Evolutionary conservation across 2,888 invertebrate species (phyloP), one percentile per base, ranked within the genome.

Genomic region (Caenorhabditis drosophilae): DNA sequence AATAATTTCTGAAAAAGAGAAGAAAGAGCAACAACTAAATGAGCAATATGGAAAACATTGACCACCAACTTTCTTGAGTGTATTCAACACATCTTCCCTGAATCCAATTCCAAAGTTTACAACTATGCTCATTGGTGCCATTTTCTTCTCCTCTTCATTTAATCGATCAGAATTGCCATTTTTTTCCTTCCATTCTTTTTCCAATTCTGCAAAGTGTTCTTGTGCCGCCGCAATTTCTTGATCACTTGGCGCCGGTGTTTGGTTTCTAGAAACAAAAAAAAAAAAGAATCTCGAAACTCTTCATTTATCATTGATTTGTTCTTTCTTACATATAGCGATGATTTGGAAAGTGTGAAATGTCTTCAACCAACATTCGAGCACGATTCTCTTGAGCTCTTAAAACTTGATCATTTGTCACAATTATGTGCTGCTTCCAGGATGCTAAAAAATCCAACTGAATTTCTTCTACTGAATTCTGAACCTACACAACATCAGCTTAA

Each of bases 221-320:
- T 34, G n/a, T 2, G 40, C 40, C 20, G 16, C 20, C 9, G 16
- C 40, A 18, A 77, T 67, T 45, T 75, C 67, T 15, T 78, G 78
- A 35, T 78, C 77, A 6, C 77, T 76, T 35, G 80, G 74, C 1
- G 75, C 61, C 0, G 80, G 73, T 1, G 25, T 15, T 23, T 53
- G 62, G 11, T 38, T 31, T 20, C 57, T 59, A 23, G 3, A 57
- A 47, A 31, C 46, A 45, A 45, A 45, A 41, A 38, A n/a, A 38
- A 47, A 27, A 47, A 47, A 34, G 15, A 49, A 40, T 20, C 31
- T 49, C 38, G 12, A 22, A 57, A 26, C 4, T 12, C 23, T n/a
- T 6, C 16, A n/a, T n/a, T n/a, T n/a, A n/a, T n/a, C n/a, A n/a
- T n/a, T n/a, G n/a, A n/a, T n/a, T n/a, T n/a, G n/a, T n/a, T n/a